Evolutionary conservation across 1,140 invertebrate genomes (phyloP), one percentile per base, ranked within the genome.

Genomic region (Megalopta genalis): DNA sequence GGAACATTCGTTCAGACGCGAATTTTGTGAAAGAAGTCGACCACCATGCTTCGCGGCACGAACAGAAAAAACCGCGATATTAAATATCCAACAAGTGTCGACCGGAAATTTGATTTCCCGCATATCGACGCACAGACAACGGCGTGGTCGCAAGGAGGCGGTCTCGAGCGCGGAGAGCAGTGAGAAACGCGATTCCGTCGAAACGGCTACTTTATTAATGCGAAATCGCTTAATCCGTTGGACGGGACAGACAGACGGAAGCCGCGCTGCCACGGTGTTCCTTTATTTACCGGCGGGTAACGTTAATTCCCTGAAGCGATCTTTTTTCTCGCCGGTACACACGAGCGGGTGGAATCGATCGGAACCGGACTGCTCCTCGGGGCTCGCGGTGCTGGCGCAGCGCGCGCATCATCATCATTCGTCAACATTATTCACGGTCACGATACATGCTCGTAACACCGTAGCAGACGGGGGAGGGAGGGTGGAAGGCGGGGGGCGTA

Each of bases 391-490:
- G 46, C 23, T 7, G 25, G 39, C 25, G 46, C 42, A 54, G 46
- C 42, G 64, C 65, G 70, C 60, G 39, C 25, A 63, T 77, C 64
- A 69, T 88, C 87, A 84, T 88, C 87, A 84, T 89, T 87, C 77
- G 81, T 86, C 86, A 84, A 78, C 86, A 84, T 90, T 90, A 90
- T 90, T 87, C 83, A 87, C 83, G 83, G 81, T 90, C 86, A 84
- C 79, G 83, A 79, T 88, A 84, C 72, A 69, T 42, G 81, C 65
- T 68, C 60, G 65, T 54, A 72, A 60, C 46, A 46, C n/a, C 21
- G 18, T 52, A 21, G 52, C 12, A 59, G 6, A 7, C 60, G 23
- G 49, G 21, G 7, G 3, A 23, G 46, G n/a, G 21, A 21, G 46
- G 18, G 7, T 7, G 9, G 3, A 0, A 6, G 21, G 42, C 49